A percentile compares a stretch with the other conserved stretches of the same genome.
Evolutionary conservation across 2,888 invertebrate genomes (phyloP).

Genomic region (Trichacis sp.): DNA sequence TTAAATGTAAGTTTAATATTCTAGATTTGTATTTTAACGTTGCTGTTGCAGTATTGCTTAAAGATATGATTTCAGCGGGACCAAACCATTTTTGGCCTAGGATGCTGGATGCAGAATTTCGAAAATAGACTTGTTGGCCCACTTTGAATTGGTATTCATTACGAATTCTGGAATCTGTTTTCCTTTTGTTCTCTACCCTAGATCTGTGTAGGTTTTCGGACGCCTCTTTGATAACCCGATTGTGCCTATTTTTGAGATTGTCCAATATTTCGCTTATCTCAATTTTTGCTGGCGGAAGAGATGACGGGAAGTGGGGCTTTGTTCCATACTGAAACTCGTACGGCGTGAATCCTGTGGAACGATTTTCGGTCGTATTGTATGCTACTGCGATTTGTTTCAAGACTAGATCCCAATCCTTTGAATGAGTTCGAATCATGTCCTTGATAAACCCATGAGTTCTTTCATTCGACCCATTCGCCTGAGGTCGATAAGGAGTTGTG

Average conservation of each 20-base stretch:
- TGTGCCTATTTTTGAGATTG: background rate
- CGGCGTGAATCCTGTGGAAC: too few species aligned
- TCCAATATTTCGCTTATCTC: too few species aligned
- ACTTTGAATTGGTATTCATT: background rate
- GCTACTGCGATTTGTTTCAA: too few species aligned
- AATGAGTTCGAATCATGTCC: too few species aligned
- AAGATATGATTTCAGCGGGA: background rate
- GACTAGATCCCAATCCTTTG: too few species aligned
- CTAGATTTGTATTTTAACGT: background rate
- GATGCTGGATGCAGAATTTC: background rate
- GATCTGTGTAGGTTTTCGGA: background rate
- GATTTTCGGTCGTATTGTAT: too few species aligned
- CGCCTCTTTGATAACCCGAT: background rate
- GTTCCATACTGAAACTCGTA: background rate
- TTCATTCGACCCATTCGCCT: background rate
- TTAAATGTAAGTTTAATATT: background rate
- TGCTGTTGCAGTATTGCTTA: background rate
- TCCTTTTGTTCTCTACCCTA: background rate
- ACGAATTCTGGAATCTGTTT: background rate
- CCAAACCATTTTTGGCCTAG: background rate
- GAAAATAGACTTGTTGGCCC: background rate
- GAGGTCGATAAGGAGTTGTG: background rate
- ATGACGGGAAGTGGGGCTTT: background rate
- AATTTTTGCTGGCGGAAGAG: background rate
- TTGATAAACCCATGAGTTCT: too few species aligned